A percentile compares a stretch with the other conserved stretches of the same genome.
Conservation (phyloP, 37 sponge, comb jelly and placozoan genomes). For the Hexactinellida sp. region DNA sequence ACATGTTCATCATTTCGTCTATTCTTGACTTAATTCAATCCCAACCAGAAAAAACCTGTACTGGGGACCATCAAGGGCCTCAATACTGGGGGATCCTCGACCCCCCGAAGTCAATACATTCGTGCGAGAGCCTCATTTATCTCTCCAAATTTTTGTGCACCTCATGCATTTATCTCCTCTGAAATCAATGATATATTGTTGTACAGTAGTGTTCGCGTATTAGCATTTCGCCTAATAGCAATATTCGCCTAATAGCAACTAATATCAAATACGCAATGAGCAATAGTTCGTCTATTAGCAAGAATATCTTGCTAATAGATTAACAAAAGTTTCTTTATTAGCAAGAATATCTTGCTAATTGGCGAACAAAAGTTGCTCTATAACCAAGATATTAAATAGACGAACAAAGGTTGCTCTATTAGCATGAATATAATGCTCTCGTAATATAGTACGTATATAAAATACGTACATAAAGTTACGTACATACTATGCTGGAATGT, state of each 20-base stretch:
- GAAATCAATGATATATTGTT: too few relatives aligned
- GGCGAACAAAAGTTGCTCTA: background rate
- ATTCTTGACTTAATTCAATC: too few relatives aligned
- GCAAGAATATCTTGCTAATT: background rate
- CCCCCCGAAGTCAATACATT: too few relatives aligned
- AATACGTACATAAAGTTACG: background rate
- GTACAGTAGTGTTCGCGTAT: too few relatives aligned
- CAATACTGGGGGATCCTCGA: too few relatives aligned
- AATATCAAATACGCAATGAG: background rate
- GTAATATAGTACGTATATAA: background rate
- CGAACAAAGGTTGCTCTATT: background rate
- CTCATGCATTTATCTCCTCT: too few relatives aligned
- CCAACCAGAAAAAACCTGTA: too few relatives aligned
- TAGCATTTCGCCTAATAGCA: background rate
- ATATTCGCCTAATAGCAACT: background rate
- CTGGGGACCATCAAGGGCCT: too few relatives aligned
- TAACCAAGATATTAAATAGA: background rate
- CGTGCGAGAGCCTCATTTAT: too few relatives aligned
- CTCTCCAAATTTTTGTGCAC: too few relatives aligned
- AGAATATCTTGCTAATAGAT: background rate
- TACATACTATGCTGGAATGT: background rate
- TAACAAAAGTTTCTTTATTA: background rate
- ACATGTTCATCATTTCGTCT: too few relatives aligned
- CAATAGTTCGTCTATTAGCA: background rate
- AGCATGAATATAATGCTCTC: background rate